phyloP scores from a whole-genome alignment of 2,888 invertebrate genomes.

The Aporophyla nigra region DNA sequence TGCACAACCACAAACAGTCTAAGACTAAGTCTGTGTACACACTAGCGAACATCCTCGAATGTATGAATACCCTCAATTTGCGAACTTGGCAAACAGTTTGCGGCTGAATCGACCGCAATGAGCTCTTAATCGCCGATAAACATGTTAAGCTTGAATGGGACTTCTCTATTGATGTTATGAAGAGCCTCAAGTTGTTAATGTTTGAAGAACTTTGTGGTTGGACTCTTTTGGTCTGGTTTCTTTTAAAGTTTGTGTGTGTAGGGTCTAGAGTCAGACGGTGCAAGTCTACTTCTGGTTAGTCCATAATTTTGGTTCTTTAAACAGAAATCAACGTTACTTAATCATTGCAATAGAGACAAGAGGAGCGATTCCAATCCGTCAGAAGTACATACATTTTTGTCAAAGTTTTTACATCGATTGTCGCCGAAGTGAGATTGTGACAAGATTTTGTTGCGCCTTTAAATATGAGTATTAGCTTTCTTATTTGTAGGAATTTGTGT shows the following conservation, averaged over 20 bases:
- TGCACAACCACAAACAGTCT: neutral
- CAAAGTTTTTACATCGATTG: neutral
- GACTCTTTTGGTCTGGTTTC: neutral
- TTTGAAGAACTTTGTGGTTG: constrained; percentile 19
- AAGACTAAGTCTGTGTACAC: constrained; percentile 17
- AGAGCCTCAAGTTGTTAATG: constrained; percentile 27
- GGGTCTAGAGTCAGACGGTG: too few species aligned
- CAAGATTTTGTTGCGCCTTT: neutral
- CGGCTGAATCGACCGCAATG: constrained; percentile 69
- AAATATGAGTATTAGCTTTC: neutral
- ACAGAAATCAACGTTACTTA: too few species aligned
- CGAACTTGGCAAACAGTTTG: constrained; percentile 72
- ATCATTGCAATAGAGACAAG: neutral
- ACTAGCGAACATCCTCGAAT: constrained; percentile 17
- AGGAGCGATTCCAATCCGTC: neutral
- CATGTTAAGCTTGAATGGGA: constrained; percentile 51
- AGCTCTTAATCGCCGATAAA: constrained; percentile 72
- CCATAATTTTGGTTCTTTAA: neutral
- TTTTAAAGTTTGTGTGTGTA: constrained; percentile 9
- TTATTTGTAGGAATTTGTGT: neutral
- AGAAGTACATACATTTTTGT: neutral
- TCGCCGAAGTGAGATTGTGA: neutral
- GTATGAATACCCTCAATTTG: constrained; percentile 76
- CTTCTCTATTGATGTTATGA: constrained; percentile 49
- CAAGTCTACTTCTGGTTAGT: neutral